Evolutionary conservation across 2,797 vertebrate genomes (phyloP).

Genomic region (Spheniscus humboldti): DNA sequence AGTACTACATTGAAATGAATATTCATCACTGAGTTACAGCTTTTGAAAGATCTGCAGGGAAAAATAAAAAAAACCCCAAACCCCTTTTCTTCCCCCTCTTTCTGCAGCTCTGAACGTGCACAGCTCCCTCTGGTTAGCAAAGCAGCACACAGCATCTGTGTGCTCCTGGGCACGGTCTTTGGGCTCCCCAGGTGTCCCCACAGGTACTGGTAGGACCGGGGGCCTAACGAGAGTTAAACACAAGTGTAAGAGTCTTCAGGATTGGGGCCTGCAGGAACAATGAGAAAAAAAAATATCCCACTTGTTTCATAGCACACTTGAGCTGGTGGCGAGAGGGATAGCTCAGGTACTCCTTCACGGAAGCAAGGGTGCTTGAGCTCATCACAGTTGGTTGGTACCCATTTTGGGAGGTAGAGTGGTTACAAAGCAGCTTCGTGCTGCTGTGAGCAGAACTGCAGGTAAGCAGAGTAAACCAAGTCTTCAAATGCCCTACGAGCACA

Average conservation of each 20-base stretch:
- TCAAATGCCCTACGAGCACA: not conserved
- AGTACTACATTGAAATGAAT: conserved; percentile 45
- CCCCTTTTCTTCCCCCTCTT: not conserved
- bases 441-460: not conserved
- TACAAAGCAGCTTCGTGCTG: not conserved
- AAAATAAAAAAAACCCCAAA: not conserved
- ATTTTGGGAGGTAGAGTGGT: rapidly evolving
- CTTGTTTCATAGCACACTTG: rapidly evolving
- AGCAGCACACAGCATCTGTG: not conserved
- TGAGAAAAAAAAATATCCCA: not conserved
- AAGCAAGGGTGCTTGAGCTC: rapidly evolving
- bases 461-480: not conserved
- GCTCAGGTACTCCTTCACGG: not conserved
- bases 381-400: rapidly evolving
- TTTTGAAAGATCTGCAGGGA: conserved; percentile 11
- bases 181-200: not conserved
- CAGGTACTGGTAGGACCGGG: not conserved
- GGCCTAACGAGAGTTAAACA: rapidly evolving
- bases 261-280: not conserved
- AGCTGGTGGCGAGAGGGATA: not conserved
- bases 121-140: not conserved
- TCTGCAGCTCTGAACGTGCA: not conserved
- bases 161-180: rapidly evolving
- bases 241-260: not conserved
- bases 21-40: conserved; percentile 36